A percentile compares a stretch with the other conserved stretches of the same genome.
These are phyloP conservation scores for Rynchops niger DNA, from an alignment of 2,113 vertebrate species.

Conservation along the genomic window DNA sequence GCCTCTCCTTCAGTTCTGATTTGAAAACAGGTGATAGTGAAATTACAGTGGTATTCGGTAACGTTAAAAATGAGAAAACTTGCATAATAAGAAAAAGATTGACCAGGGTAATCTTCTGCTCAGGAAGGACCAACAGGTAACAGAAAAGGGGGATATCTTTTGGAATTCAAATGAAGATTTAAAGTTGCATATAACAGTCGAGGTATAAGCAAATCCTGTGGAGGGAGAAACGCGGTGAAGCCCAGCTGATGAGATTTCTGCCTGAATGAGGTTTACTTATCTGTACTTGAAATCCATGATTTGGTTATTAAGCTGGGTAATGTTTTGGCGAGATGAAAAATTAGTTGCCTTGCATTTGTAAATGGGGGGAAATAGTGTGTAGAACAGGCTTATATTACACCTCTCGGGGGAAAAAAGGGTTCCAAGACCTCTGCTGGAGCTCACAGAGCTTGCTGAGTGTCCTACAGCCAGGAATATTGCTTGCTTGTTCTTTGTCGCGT, in stretches of 20 bases:
- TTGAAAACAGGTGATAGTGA: background rate
- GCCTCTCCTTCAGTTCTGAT: background rate
- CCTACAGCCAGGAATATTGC: fast-evolving
- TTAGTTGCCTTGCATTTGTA: background rate
- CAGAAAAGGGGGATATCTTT: background rate
- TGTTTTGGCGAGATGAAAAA: background rate
- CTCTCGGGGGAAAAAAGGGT: fast-evolving
- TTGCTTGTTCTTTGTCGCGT: background rate
- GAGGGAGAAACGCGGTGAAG: fast-evolving
- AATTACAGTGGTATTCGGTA: background rate
- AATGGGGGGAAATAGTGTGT: background rate
- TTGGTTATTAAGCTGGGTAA: background rate
- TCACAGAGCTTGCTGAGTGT: background rate
- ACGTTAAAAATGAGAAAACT: background rate
- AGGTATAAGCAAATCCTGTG: background rate
- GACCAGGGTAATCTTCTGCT: background rate
- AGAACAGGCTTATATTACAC: background rate
- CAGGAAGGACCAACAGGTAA: background rate
- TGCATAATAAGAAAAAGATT: background rate
- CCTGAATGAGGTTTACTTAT: background rate
- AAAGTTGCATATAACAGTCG: background rate
- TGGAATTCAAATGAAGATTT: background rate
- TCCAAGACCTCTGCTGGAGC: background rate
- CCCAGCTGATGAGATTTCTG: background rate
- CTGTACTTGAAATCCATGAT: background rate